Evolutionary conservation across 2,888 invertebrate genomes (phyloP), one percentile per base, ranked within the genome.

Genomic region (Axea sp.): DNA sequence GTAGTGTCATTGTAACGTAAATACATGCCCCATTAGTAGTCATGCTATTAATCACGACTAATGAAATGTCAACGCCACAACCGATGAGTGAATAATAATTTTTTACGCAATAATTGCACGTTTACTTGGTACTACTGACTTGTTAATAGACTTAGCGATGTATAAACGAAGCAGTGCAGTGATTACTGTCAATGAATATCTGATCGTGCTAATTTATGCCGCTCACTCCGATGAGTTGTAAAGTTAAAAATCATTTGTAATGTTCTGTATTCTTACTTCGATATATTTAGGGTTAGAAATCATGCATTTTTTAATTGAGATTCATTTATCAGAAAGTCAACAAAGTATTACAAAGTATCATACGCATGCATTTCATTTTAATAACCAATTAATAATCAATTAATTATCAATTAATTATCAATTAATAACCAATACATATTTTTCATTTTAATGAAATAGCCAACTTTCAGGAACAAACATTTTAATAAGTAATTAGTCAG

Each of bases 161-260:
- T 31, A 31, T 33, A 26, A 62, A 71, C 55, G 30, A 3, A 55
- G 15, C 33, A 12, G 35, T 7, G 17, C 47, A 37, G 49, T 26
- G 57, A 71, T 71, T 71, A 72, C 71, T 64, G 57, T 72, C 64
- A 57, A 64, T 64, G 49, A 55, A 49, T 67, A 55, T 72, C 57
- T 26, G 51, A 8, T 24, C 22, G 28, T 26, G 51, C 24, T 64
- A 57, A 57, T 64, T 72, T 57, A 41, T 53, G 31, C 43, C 11
- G 5, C 22, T 60, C 30, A 12, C 22, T 24, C 9, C 11, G 7
- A 53, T 11, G 7, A 14, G 37, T 35, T 24, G 1, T 6, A 9
- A 0, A 7, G 6, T 31, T 17, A 8, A 19, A 31, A 47, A 19
- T 37, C 19, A 9, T 35, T 15, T 35, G n/a, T 35, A 15, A 35